phyloP scores from a whole-genome alignment of 2,888 invertebrate species.

The Xanthia togata region DNA sequence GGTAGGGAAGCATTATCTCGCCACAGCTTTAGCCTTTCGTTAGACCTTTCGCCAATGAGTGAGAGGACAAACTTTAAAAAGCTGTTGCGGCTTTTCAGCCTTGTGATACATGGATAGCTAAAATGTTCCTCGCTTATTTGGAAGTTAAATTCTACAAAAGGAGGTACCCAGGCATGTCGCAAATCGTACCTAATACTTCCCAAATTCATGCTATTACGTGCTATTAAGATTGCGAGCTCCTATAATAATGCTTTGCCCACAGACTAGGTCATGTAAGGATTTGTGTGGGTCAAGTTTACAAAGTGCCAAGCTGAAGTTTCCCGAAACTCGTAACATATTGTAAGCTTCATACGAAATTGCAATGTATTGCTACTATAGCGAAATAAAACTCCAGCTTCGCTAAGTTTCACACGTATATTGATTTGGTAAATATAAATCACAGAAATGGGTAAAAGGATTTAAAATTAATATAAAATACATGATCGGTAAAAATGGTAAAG shows the following conservation, averaged over 20 bases:
- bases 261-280: slow-evolving; percentile 11
- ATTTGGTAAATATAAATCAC: too few species aligned
- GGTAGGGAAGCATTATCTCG: not conserved
- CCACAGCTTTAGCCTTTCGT: not conserved
- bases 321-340: not conserved
- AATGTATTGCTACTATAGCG: not conserved
- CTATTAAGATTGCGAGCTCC: not conserved
- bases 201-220: not conserved
- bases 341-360: slow-evolving; percentile 14
- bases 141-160: not conserved
- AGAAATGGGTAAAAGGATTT: too few species aligned
- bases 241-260: slow-evolving; percentile 6
- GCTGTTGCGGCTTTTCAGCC: not conserved
- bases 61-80: not conserved
- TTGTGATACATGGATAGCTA: not conserved
- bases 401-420: too few species aligned
- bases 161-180: not conserved
- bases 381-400: too few species aligned
- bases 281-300: slow-evolving; percentile 21
- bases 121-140: not conserved
- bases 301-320: slow-evolving; percentile 21
- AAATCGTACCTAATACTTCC: not conserved
- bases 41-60: not conserved
- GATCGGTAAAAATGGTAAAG: too few species aligned
- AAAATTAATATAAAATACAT: too few species aligned